Evolutionary conservation across 2,113 vertebrate genomes (phyloP).

Genomic region (Leptodactylus fuscus): DNA sequence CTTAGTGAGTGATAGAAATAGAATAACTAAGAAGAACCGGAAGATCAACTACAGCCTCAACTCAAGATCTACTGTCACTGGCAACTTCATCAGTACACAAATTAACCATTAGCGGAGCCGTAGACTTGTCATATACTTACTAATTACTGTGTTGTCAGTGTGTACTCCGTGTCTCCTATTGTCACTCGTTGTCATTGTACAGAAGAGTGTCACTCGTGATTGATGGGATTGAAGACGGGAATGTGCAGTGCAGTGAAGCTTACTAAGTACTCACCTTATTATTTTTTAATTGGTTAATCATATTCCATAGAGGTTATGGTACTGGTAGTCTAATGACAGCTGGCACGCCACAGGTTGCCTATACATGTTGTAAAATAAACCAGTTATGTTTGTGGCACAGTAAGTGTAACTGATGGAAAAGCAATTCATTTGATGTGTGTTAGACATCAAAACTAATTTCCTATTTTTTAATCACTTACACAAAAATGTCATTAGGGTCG

Average conservation of each 20-base stretch:
- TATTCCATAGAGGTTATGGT: background rate
- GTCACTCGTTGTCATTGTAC: background rate
- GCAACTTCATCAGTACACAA: background rate
- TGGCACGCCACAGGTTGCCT: background rate
- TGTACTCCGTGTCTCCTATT: conserved; percentile 6
- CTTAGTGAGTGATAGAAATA: background rate
- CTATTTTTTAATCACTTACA: conserved; percentile 32
- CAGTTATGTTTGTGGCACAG: background rate
- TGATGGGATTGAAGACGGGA: background rate
- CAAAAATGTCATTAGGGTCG: conserved; percentile 26
- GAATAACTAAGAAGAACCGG: background rate
- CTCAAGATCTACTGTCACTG: background rate
- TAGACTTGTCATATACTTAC: background rate
- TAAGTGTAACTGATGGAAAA: conserved; percentile 12
- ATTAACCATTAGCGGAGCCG: background rate
- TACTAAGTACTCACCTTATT: conserved; percentile 15
- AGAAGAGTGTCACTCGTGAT: background rate
- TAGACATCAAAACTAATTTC: conserved; percentile 1
- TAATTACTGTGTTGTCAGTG: background rate
- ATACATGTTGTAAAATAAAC: background rate
- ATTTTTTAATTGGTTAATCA: conserved; percentile 19
- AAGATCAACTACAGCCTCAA: background rate
- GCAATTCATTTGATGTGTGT: conserved; percentile 4
- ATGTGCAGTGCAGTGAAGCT: background rate
- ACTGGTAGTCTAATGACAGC: background rate